Percentiles rank a stretch among this genome's conserved stretches.
Evolutionary conservation across 2,888 invertebrate genomes (phyloP).

Genomic region (Seira sanloemensis): DNA sequence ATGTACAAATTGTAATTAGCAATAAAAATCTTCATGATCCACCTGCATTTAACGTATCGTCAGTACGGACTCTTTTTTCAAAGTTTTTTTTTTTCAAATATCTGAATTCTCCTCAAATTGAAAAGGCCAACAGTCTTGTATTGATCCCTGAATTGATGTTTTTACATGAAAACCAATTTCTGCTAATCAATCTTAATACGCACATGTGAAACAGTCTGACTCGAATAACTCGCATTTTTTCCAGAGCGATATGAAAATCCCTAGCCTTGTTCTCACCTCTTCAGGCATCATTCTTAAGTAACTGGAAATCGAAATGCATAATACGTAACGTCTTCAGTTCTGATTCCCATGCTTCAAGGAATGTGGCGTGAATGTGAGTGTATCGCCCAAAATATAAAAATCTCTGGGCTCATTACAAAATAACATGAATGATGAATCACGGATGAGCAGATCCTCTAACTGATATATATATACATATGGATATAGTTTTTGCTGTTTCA

Average conservation of each 20-base stretch:
- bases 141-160: background rate
- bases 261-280: background rate
- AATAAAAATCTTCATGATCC: no score
- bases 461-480: background rate
- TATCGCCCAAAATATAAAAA: background rate
- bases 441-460: background rate
- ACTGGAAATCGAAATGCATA: background rate
- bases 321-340: background rate
- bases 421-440: background rate
- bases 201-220: background rate
- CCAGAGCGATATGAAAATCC: background rate
- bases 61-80: background rate
- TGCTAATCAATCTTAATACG: background rate
- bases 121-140: background rate
- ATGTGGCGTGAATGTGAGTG: no score
- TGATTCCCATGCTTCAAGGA: no score
- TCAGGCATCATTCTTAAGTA: conserved; percentile 1
- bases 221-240: background rate
- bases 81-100: background rate
- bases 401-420: background rate
- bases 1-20: background rate
- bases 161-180: conserved; percentile 3
- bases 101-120: background rate
- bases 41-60: background rate
- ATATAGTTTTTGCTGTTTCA: background rate